phyloP scores from a whole-genome alignment of 2,113 vertebrate genomes.

The Salminus brasiliensis region DNA sequence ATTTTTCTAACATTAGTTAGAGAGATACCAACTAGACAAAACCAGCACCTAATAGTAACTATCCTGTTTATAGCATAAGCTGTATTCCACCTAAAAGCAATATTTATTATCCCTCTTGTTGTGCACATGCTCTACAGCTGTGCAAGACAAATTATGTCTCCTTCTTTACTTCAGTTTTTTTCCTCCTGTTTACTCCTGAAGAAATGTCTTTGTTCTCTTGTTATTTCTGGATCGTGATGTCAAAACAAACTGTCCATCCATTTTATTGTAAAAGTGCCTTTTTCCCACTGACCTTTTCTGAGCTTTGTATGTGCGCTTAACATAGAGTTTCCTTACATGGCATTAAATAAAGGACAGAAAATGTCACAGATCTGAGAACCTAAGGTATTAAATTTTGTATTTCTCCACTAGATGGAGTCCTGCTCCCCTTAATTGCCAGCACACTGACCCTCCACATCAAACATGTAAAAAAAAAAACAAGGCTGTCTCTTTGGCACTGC shows the following conservation, averaged over 20 bases:
- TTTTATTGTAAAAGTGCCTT: slow-evolving; percentile 65
- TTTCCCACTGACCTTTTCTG: slow-evolving; percentile 28
- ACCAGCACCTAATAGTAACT: slow-evolving; percentile 24
- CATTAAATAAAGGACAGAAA: slow-evolving; percentile 33
- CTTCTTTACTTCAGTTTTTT: neutral
- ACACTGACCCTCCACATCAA: neutral
- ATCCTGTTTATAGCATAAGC: slow-evolving; percentile 24
- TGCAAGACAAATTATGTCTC: neutral
- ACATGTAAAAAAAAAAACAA: neutral
- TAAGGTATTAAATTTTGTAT: neutral
- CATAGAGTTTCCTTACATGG: slow-evolving; percentile 5
- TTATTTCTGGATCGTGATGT: slow-evolving; percentile 6
- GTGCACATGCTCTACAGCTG: slow-evolving; percentile 17
- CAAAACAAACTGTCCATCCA: slow-evolving; percentile 2
- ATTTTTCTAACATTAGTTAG: slow-evolving; percentile 51
- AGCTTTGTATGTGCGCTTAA: slow-evolving; percentile 21
- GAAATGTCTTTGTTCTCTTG: neutral
- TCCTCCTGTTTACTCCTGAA: neutral
- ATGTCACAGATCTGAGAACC: too few species aligned
- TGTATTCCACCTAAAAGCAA: slow-evolving; percentile 28
- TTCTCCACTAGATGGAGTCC: slow-evolving; percentile 43
- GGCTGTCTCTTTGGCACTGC: slow-evolving; percentile 7
- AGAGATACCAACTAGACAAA: slow-evolving; percentile 11
- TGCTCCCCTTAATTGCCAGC: neutral
- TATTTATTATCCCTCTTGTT: slow-evolving; percentile 48